phyloP scores from a whole-genome alignment of 2,888 invertebrate species.

The Lucinisca nassula region DNA sequence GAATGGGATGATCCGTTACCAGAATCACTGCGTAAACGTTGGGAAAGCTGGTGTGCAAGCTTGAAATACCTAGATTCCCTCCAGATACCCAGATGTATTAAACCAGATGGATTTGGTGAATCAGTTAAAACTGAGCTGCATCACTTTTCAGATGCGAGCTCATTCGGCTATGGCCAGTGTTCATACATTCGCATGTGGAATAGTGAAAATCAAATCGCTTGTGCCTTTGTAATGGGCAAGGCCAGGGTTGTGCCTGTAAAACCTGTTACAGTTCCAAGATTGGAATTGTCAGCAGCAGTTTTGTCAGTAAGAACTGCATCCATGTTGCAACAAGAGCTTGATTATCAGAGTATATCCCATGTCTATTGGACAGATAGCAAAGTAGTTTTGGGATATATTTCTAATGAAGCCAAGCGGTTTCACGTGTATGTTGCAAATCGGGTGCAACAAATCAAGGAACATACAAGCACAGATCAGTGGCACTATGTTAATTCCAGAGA shows the following conservation, averaged over 20 bases:
- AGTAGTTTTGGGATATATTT: conserved; percentile 70
- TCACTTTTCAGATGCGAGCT: conserved; percentile 44
- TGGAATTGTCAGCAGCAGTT: conserved; percentile 68
- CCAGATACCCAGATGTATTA: conserved; percentile 21
- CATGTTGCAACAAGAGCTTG: conserved; percentile 32
- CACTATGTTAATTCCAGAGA: conserved; percentile 53
- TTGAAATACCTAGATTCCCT: not conserved
- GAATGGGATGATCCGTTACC: conserved; percentile 68
- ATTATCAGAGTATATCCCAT: not conserved
- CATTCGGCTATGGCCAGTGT: conserved; percentile 61
- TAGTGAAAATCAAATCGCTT: conserved; percentile 34
- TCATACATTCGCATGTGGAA: conserved; percentile 59
- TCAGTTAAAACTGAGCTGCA: not conserved
- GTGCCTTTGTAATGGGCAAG: conserved; percentile 67
- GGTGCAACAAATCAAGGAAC: conserved; percentile 64
- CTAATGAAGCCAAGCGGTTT: conserved; percentile 65
- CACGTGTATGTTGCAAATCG: conserved; percentile 73
- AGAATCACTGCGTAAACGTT: conserved; percentile 35
- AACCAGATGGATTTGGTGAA: conserved; percentile 55
- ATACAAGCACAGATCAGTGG: conserved; percentile 63
- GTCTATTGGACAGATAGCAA: conserved; percentile 67
- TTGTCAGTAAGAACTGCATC: conserved; percentile 44
- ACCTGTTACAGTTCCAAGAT: conserved; percentile 56
- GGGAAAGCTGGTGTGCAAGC: conserved; percentile 21
- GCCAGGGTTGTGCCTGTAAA: conserved; percentile 67